phyloP scores from a whole-genome alignment of 2,113 vertebrate genomes.

The Thamnophis sirtalis region DNA sequence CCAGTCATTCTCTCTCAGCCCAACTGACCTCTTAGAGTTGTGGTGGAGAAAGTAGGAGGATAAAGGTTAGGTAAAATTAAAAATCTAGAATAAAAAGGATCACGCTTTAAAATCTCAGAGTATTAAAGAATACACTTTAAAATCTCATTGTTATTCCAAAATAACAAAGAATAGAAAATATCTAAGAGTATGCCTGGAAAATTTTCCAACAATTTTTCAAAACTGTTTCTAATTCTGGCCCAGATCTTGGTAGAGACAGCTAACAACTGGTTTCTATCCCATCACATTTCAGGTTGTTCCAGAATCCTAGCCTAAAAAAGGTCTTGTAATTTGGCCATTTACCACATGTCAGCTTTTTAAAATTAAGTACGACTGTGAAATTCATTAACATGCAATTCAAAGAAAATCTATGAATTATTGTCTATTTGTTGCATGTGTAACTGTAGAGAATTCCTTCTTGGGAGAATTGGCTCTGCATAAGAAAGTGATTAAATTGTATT shows the following conservation, averaged over 20 bases:
- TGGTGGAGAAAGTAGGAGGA: not conserved
- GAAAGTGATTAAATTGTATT: conserved; percentile 4
- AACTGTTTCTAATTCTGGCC: not conserved
- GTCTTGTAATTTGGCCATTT: not conserved
- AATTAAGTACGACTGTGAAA: not conserved
- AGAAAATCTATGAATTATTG: not conserved
- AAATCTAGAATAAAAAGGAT: not conserved
- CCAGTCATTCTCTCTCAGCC: not conserved
- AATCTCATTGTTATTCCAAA: not conserved
- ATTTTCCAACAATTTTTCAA: not conserved
- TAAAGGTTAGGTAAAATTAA: not conserved
- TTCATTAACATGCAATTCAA: not conserved
- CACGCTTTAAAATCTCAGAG: not conserved
- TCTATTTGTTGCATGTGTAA: not conserved
- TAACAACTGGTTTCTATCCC: not conserved
- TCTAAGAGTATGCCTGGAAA: not conserved
- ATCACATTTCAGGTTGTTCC: not conserved
- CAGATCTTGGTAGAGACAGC: not conserved
- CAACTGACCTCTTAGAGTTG: not conserved
- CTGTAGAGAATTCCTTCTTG: conserved; percentile 1
- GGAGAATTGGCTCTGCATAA: not conserved
- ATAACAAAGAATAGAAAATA: not conserved
- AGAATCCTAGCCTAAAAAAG: not conserved
- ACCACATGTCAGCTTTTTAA: not conserved
- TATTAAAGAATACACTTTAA: not conserved